These are phyloP conservation scores for Hypothenemus hampei DNA, from an alignment of 1,140 invertebrate species.

Conservation along the genomic window DNA sequence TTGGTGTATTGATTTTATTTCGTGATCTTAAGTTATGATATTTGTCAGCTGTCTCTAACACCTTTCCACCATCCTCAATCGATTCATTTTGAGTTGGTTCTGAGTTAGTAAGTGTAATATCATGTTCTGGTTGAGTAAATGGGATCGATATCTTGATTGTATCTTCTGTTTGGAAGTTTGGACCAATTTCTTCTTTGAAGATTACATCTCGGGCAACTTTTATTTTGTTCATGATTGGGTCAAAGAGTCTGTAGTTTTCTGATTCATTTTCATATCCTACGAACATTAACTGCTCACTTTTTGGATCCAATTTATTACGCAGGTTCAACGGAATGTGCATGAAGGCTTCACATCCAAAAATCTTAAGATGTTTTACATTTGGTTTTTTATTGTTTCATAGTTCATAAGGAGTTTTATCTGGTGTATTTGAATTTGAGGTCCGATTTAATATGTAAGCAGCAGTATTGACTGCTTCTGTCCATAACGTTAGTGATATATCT, in stretches of 20 bases:
- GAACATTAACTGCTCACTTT: slow-evolving; percentile 39
- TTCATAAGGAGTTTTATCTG: not conserved
- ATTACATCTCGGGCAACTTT: slow-evolving; percentile 40
- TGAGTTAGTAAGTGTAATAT: too few species aligned
- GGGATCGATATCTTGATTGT: too few species aligned
- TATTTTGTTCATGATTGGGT: slow-evolving; percentile 41
- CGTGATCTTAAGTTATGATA: too few species aligned
- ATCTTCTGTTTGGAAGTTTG: slow-evolving; percentile 37
- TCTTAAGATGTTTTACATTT: slow-evolving; percentile 42
- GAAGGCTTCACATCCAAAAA: slow-evolving; percentile 46
- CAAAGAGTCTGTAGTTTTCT: slow-evolving; percentile 15
- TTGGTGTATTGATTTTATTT: too few species aligned
- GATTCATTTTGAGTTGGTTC: too few species aligned
- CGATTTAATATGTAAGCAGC: slow-evolving; percentile 47
- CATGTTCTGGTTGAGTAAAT: too few species aligned
- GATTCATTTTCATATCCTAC: slow-evolving; percentile 43
- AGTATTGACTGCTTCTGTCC: slow-evolving; percentile 44
- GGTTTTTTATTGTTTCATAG: slow-evolving; percentile 42
- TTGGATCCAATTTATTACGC: slow-evolving; percentile 42
- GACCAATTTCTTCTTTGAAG: slow-evolving; percentile 43
- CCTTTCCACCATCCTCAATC: too few species aligned
- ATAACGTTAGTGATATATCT: slow-evolving; percentile 36
- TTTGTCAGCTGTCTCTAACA: too few species aligned
- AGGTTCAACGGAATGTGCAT: slow-evolving; percentile 42
- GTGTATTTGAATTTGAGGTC: not conserved